phyloP scores from a whole-genome alignment of 2,113 vertebrate species.

The Phasianus colchicus region DNA sequence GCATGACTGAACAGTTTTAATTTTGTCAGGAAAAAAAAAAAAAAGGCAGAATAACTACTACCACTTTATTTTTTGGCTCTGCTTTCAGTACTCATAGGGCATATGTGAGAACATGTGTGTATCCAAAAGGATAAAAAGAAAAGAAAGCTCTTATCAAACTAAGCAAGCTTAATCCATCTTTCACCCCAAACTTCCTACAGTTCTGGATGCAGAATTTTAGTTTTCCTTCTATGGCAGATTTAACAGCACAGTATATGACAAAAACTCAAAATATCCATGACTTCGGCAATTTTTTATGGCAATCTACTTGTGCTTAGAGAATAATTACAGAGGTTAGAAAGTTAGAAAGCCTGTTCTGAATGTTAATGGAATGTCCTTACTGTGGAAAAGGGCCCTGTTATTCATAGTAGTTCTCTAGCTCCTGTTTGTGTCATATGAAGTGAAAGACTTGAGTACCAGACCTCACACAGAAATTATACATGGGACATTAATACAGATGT shows the following conservation, averaged over 20 bases:
- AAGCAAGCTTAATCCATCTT: neutral
- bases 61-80: neutral
- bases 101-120: neutral
- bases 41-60: neutral
- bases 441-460: neutral
- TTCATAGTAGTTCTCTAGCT: neutral
- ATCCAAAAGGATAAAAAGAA: neutral
- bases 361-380: neutral
- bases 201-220: neutral
- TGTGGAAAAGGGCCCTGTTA: neutral
- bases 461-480: neutral
- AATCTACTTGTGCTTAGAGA: neutral
- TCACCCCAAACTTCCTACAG: neutral
- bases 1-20: neutral
- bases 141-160: neutral
- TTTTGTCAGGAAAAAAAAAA: neutral
- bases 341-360: neutral
- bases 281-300: neutral
- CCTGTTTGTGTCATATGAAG: neutral
- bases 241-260: neutral
- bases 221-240: neutral
- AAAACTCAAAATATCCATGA: neutral
- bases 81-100: neutral
- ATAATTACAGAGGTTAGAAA: neutral
- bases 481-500: neutral